Base-by-base conservation (phyloP, 2,113 vertebrate genomes). In the Eurystomus gularis region DNA sequence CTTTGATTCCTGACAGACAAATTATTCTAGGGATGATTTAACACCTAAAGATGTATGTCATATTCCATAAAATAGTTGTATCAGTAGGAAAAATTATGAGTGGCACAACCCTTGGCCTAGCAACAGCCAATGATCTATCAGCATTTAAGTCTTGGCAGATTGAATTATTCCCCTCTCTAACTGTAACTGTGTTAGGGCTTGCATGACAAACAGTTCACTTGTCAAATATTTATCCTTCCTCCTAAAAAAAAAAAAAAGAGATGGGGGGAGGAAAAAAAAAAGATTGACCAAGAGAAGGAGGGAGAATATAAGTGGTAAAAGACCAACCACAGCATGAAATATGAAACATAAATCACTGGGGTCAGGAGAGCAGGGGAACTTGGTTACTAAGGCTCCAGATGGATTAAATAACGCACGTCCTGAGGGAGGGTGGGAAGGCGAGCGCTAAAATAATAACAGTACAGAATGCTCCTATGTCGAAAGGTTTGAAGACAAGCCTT, bases 401-500 rank as follows among this genome's bases (percentile, higher is more conserved):
- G 97, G 96, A 96, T 97, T 97, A 96, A 97, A 97, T 95, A 97
- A 97, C 46, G 20, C 37, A 93, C 35, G 33, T 98, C 97, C 97
- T 97, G 44, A 93, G 97, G 97, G 96, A 97, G 93, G 71, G 80
- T 84, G 73, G 84, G 86, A 95, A 97, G 95, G 94, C 60, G 7
- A 93, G 83, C 13, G 48, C 83, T 96, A 97, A 96, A 97, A 97
- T 96, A 91, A 96, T 96, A 97, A 88, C 65, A 70, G 93, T 97
- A 97, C 96, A 97, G 96, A 97, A 96, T 70, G 95, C 88, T 96
- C 96, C 81, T 96, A 46, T 94, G 97, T 98, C 29, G 12, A 94
- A 97, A 97, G 93, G 97, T 95, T 97, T 97, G 97, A 97, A 97
- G 97, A 97, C 97, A 97, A 98, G 97, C 90, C 97, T 97, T 98